These are phyloP conservation scores for Gadus macrocephalus DNA, from an alignment of 2,113 vertebrate genomes.

Conservation along the genomic window DNA sequence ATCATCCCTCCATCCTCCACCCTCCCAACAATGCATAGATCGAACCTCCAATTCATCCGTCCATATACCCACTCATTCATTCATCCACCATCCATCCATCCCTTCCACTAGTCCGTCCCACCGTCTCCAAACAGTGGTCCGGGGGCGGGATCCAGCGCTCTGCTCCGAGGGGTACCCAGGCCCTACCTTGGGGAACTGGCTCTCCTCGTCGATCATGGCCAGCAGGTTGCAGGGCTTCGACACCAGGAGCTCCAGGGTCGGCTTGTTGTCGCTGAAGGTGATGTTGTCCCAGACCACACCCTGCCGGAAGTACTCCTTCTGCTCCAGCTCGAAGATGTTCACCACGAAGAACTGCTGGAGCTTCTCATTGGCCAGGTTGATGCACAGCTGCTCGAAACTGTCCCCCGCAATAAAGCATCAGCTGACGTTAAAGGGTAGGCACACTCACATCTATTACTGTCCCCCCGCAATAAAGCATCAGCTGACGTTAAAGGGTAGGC, in stretches of 20 bases:
- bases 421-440: too few relatives aligned
- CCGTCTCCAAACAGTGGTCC: too few relatives aligned
- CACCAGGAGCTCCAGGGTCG: conserved; percentile 80
- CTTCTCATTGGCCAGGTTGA: conserved; percentile 94
- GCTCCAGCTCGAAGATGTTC: conserved; percentile 89
- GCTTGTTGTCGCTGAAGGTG: conserved; percentile 80
- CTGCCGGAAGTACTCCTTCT: conserved; percentile 85
- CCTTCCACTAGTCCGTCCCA: background rate
- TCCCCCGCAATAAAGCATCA: background rate
- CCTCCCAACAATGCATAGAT: too few relatives aligned
- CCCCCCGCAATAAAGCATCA: too few relatives aligned
- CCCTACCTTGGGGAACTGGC: conserved; percentile 86
- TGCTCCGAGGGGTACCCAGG: background rate
- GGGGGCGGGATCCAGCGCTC: too few relatives aligned
- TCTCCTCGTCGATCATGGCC: conserved; percentile 92
- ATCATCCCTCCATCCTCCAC: background rate
- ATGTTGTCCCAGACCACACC: conserved; percentile 81
- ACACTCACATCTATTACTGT: too few relatives aligned
- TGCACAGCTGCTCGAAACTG: conserved; percentile 97
- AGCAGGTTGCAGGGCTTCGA: conserved; percentile 84
- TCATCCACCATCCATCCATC: background rate
- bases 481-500: too few relatives aligned
- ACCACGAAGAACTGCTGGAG: conserved; percentile 93
- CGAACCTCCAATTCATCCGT: background rate
- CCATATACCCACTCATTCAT: background rate